These are phyloP conservation scores for Andrena marginata DNA, from an alignment of 2,888 invertebrate species.

Conservation along the genomic window DNA sequence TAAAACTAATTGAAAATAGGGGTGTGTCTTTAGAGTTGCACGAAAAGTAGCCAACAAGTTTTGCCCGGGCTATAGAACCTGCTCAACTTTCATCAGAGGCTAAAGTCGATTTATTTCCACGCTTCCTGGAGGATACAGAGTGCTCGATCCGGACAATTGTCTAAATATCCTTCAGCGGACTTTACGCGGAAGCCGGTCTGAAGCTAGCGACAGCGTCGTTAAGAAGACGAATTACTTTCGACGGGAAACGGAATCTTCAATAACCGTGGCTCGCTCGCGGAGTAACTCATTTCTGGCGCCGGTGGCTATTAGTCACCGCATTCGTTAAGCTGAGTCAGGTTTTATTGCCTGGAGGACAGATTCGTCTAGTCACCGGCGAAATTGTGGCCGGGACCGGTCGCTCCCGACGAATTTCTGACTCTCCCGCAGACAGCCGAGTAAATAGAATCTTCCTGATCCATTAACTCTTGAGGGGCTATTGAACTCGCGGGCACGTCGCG, in stretches of 20 bases:
- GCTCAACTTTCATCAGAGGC: constrained; percentile 17
- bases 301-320: constrained; percentile 57
- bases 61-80: too few species aligned
- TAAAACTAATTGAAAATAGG: constrained; percentile 12
- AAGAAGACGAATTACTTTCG: constrained; percentile 55
- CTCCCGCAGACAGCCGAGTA: constrained; percentile 4
- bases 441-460: constrained; percentile 37
- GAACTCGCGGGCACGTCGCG: not conserved
- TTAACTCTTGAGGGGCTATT: constrained; percentile 31
- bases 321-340: constrained; percentile 62
- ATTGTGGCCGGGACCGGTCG: constrained; percentile 27
- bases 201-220: constrained; percentile 30
- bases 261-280: constrained; percentile 37
- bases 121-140: not conserved
- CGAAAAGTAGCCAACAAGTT: too few species aligned
- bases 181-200: not conserved
- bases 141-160: constrained; percentile 8
- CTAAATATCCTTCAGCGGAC: constrained; percentile 3
- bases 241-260: constrained; percentile 52
- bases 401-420: constrained; percentile 40
- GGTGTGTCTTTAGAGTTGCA: too few species aligned
- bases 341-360: constrained; percentile 50
- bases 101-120: constrained; percentile 11
- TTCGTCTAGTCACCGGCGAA: constrained; percentile 59
- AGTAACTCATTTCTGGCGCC: constrained; percentile 56